These are phyloP conservation scores for Gallinago undulata DNA, from an alignment of 2,113 vertebrate species.

Conservation along the genomic window DNA sequence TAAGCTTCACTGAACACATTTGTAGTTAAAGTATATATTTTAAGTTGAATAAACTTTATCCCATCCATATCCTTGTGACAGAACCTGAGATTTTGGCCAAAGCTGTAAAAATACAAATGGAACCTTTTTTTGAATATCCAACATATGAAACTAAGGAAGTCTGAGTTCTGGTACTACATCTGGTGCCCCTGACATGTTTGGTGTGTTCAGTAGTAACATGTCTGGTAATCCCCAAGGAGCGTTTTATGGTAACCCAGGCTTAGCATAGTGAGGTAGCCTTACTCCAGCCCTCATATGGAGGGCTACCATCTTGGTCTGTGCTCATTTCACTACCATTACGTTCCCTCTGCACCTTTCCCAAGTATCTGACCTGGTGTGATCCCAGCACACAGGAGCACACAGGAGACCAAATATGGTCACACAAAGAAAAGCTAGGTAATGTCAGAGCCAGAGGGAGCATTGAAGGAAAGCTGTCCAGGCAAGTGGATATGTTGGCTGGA, in stretches of 20 bases:
- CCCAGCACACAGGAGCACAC: not conserved
- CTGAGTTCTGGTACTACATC: not conserved
- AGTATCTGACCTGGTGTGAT: not conserved
- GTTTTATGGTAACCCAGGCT: not conserved
- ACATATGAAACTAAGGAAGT: not conserved
- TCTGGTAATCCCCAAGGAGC: not conserved
- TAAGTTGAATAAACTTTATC: not conserved
- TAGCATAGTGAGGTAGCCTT: not conserved
- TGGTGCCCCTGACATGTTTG: not conserved
- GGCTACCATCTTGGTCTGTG: not conserved
- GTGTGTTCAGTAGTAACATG: not conserved
- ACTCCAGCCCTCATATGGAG: not conserved
- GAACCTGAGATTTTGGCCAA: not conserved
- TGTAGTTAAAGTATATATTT: not conserved
- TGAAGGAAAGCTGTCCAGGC: not conserved
- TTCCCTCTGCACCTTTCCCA: not conserved
- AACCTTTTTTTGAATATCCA: not conserved
- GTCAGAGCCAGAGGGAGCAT: not conserved
- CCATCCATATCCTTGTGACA: not conserved
- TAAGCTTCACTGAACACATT: not conserved
- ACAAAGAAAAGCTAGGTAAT: not conserved
- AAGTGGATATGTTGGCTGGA: not conserved
- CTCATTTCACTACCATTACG: not conserved
- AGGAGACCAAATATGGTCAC: not conserved
- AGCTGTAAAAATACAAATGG: not conserved